Percentiles rank a stretch among this genome's conserved stretches.
phyloP scores from a whole-genome alignment of 2,797 vertebrate species.

The Siniperca scherzeri region DNA sequence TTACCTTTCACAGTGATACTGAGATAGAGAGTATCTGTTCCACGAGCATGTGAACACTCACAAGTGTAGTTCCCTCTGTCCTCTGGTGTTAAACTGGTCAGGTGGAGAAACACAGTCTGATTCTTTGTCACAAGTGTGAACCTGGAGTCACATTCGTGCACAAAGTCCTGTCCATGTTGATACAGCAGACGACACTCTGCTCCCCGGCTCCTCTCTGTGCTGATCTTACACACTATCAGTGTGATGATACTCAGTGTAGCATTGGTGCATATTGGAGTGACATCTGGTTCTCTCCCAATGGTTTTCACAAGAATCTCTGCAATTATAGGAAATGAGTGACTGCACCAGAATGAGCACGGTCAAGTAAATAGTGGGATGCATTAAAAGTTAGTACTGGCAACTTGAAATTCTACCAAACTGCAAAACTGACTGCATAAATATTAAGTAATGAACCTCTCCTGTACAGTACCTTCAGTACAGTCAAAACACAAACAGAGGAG shows the following conservation, averaged over 20 bases:
- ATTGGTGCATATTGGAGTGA: background rate
- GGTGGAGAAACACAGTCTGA: conserved; percentile 25
- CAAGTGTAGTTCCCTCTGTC: conserved; percentile 55
- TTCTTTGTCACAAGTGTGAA: conserved; percentile 16
- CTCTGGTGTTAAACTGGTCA: conserved; percentile 34
- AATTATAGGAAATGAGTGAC: background rate
- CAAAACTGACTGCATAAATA: background rate
- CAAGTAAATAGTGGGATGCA: background rate
- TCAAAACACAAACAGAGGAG: conserved; percentile 2
- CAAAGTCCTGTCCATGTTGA: background rate
- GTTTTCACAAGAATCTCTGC: conserved; percentile 39
- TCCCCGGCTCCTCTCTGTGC: background rate
- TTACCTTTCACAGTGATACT: conserved; percentile 40
- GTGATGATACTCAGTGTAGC: background rate
- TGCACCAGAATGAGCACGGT: background rate
- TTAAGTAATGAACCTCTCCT: background rate
- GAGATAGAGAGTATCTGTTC: background rate
- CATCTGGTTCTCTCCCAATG: background rate
- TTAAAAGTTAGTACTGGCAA: background rate
- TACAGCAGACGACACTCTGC: background rate
- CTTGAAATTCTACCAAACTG: background rate
- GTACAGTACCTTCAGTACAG: conserved; percentile 35
- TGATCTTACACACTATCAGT: conserved; percentile 12
- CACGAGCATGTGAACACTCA: background rate
- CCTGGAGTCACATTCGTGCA: conserved; percentile 33